A percentile compares a stretch with the other conserved stretches of the same genome.
Conservation (phyloP, 2,113 vertebrate species). For the Cichladusa arquata region DNA sequence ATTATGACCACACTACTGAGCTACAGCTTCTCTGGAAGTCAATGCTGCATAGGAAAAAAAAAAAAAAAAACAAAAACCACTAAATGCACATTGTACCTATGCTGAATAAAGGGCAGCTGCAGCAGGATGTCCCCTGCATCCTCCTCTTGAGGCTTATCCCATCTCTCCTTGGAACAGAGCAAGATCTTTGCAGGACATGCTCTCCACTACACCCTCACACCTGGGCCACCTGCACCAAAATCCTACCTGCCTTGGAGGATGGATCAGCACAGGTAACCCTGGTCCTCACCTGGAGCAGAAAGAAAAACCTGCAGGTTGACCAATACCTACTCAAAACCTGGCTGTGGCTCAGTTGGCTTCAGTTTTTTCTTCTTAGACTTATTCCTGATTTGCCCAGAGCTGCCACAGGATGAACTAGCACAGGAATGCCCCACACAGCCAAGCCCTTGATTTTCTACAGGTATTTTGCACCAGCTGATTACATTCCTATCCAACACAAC, state of each 20-base stretch:
- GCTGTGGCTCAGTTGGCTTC: rapidly evolving
- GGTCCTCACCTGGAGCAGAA: background rate
- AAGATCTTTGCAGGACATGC: rapidly evolving
- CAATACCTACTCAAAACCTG: background rate
- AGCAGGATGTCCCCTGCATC: rapidly evolving
- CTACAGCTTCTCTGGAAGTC: background rate
- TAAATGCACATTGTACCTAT: background rate
- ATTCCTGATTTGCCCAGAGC: background rate
- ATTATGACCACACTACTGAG: rapidly evolving
- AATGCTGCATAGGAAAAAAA: background rate
- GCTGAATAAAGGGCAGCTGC: background rate
- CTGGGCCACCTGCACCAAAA: background rate
- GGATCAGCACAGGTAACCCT: rapidly evolving
- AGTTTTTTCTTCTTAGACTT: background rate
- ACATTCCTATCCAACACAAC: background rate
- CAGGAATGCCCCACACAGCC: background rate
- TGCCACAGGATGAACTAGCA: background rate
- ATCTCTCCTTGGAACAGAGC: background rate
- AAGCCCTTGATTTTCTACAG: background rate
- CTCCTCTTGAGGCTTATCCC: background rate
- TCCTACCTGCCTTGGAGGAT: rapidly evolving
- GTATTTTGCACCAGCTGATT: background rate
- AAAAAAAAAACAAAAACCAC: rapidly evolving
- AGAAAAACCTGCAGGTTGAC: background rate
- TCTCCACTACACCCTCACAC: background rate